Evolutionary conservation across 2,888 invertebrate species (phyloP).

Genomic region (Epinotia nisella): DNA sequence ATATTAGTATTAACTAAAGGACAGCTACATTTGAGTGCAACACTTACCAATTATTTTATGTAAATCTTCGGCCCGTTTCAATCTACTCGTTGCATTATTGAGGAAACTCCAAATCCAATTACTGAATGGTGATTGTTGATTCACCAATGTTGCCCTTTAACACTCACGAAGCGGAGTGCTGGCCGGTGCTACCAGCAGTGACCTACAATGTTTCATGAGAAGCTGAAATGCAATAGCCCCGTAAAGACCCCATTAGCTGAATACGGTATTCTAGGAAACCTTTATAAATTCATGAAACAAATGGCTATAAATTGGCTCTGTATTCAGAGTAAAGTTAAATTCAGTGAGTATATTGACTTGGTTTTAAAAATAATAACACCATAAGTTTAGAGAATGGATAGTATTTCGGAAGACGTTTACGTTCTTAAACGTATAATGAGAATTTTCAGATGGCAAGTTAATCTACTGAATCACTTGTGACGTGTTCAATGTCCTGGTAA

Average conservation of each 20-base stretch:
- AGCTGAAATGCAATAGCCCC: conserved; percentile 25
- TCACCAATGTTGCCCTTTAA: background rate
- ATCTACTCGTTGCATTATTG: background rate
- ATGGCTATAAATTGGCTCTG: conserved; percentile 17
- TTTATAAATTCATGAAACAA: conserved; percentile 33
- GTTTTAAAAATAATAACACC: too few relatives aligned
- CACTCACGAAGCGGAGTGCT: background rate
- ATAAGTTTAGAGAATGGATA: background rate
- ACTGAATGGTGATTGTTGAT: background rate
- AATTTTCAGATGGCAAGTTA: background rate
- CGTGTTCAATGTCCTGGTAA: conserved; percentile 18
- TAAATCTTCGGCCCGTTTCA: background rate
- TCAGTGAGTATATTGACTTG: background rate
- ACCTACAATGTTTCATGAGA: conserved; percentile 11
- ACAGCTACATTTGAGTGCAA: background rate
- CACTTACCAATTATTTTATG: background rate
- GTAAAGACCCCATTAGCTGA: conserved; percentile 33
- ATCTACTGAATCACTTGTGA: background rate
- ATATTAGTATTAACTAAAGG: background rate
- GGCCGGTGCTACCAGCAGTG: conserved; percentile 19
- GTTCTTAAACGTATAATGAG: too few relatives aligned
- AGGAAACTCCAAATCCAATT: background rate
- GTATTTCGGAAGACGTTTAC: background rate
- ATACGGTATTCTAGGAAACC: conserved; percentile 21
- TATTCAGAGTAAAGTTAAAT: background rate